Evolutionary conservation across 35 echinoderm and acorn worm species (phyloP), one percentile per base, ranked within the genome.

Genomic region (Amphiura filiformis): DNA sequence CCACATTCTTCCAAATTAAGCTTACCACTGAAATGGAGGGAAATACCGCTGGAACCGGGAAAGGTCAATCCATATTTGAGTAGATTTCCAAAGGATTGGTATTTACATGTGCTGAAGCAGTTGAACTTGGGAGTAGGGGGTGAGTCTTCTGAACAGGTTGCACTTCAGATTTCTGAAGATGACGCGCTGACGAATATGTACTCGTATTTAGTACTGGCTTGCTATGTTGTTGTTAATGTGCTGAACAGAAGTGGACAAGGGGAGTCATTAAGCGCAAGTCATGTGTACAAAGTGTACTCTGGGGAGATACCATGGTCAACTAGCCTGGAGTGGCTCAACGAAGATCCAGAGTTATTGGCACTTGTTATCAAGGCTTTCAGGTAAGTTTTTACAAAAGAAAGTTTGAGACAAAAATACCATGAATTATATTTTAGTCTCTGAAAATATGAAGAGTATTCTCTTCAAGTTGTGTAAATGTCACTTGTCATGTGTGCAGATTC

Each of bases 11-110:
- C 96, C 23, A 99, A 88, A 80, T 81, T 99, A 31, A 99, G 96
- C 61, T 85, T 99, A 34, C 96, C 96, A 33, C 91, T 99, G 17
- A 99, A 99, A 86, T 99, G 96, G 96, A 64, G 96, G 23, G 93
- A 99, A 38, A 94, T 99, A 22, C 96, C 96, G 22, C 78, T 99
- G 15, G 96, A 98, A 56, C 79, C 82, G 22, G 81, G 49, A n/a
- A 56, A 82, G n/a, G 57, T 98, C 26, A 52, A 64, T 39, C 77
- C 86, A 13, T 87, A 90, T 17, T 79, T 98, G 37, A 56, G 76
- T 17, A 83, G 82, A 13, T 98, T 98, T 56, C 93, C 96, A 18
- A 86, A 56, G 37, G 93, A 94, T 31, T 98, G 96, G 96, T 98
- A 94, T 82, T 84, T 81, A 84, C 90, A 94, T 78, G 87, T 98